Conservation (phyloP, 2,113 vertebrate genomes). For the Chrysochloris asiatica region DNA sequence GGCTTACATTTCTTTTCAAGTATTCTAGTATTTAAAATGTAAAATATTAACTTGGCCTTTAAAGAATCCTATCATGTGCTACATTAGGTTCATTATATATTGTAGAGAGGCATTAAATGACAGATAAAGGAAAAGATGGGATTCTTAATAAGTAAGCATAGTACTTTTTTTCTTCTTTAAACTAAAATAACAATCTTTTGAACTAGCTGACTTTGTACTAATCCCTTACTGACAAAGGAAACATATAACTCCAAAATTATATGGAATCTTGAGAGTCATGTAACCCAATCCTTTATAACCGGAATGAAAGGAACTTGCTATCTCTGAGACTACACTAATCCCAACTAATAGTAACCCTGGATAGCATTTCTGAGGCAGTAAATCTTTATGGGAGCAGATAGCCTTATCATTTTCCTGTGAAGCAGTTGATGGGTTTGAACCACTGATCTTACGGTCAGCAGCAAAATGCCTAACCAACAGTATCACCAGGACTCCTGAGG, state of each 20-base stretch:
- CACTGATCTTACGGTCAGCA: no score
- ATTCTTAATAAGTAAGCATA: background rate
- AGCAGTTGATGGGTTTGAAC: no score
- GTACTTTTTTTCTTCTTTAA: background rate
- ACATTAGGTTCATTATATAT: conserved; percentile 12
- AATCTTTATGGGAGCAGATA: no score
- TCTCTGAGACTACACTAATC: no score
- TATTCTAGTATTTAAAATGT: conserved; percentile 41
- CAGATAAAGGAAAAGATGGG: conserved; percentile 8
- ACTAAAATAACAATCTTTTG: background rate
- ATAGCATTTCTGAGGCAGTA: no score
- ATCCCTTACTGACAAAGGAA: conserved; percentile 24
- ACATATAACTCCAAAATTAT: background rate
- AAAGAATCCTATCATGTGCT: conserved; percentile 18
- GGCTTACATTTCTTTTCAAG: conserved; percentile 20
- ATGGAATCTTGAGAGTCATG: background rate
- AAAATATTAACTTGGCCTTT: conserved; percentile 52
- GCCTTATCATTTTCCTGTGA: no score
- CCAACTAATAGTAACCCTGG: no score
- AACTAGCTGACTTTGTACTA: conserved; percentile 27
- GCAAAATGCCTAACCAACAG: no score
- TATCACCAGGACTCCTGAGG: no score
- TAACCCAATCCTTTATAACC: background rate
- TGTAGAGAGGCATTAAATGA: background rate
- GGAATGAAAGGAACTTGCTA: background rate